Evolutionary conservation across 2,888 invertebrate species (phyloP), one percentile per base, ranked within the genome.

Genomic region (Diarsia dahlii): DNA sequence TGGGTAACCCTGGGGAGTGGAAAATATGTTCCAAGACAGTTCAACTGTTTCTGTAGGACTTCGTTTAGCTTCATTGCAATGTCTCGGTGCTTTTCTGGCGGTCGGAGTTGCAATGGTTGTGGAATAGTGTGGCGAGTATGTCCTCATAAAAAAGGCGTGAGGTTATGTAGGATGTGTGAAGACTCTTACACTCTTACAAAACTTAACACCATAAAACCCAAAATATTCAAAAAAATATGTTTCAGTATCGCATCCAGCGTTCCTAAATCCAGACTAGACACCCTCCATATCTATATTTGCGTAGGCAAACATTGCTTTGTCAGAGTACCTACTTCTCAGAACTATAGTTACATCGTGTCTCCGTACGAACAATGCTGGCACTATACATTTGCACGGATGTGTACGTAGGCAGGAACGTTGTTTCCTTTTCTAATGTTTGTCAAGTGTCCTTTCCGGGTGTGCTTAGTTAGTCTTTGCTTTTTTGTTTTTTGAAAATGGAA

Each of bases 301-400:
- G 81, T 78, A 80, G 65, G 75, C 64, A 74, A 58, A 63, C 66
- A 64, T 48, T 46, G 75, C 82, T 84, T 80, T 82, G 87, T 81
- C 74, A 74, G 74, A 20, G 12, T 2, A 2, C n/a, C n/a, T 56
- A 71, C 72, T 65, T 74, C 86, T 80, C 68, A 72, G 72, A 84
- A 87, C 84, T 75, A n/a, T n/a, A 50, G 86, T 84, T 78, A 81
- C 86, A 81, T 76, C 76, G 80, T 86, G 62, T 77, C 71, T 77
- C 52, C 65, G 69, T 54, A 74, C 66, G 73, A 81, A 82, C 84
- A 81, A 77, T 74, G 71, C 65, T 56, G 64, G 20, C 46, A 71
- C 23, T 76, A 50, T 65, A 56, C 45, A 23, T 39, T 13, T 28
- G 39, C 75, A 69, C 64, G 70, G 39, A 65, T 71, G 65, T 70